Evolutionary conservation across 1,140 invertebrate species (phyloP).

Genomic region (Drosophila pseudoananassae): DNA sequence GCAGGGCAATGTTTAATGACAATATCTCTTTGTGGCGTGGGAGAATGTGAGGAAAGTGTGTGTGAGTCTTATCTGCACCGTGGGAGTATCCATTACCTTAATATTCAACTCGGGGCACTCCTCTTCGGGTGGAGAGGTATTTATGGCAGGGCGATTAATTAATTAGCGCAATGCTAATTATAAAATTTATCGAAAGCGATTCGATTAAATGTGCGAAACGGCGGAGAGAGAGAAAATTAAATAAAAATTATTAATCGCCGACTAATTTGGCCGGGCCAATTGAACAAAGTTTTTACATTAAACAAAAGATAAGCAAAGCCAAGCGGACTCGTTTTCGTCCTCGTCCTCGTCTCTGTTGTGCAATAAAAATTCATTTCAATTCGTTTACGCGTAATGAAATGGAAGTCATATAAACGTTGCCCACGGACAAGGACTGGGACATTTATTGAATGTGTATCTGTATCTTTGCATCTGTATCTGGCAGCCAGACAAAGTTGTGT

Average conservation of each 20-base stretch:
- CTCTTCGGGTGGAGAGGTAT: slow-evolving; percentile 41
- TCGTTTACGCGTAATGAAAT: slow-evolving; percentile 81
- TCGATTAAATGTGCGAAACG: slow-evolving; percentile 59
- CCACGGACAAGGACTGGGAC: slow-evolving; percentile 31
- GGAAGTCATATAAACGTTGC: slow-evolving; percentile 74
- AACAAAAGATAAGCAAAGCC: slow-evolving; percentile 61
- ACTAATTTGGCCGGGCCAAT: slow-evolving; percentile 43
- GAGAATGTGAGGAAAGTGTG: slow-evolving; percentile 32
- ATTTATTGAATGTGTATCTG: slow-evolving; percentile 62
- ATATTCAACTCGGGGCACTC: slow-evolving; percentile 12
- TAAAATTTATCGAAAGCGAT: slow-evolving; percentile 46
- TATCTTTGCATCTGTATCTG: slow-evolving; percentile 47
- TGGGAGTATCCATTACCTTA: slow-evolving; percentile 29
- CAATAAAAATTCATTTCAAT: slow-evolving; percentile 83
- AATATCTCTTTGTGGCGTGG: slow-evolving; percentile 64
- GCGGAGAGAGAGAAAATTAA: slow-evolving; percentile 18
- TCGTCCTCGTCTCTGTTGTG: slow-evolving; percentile 50
- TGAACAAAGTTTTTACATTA: slow-evolving; percentile 81
- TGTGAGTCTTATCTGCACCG: slow-evolving; percentile 35
- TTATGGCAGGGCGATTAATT: slow-evolving; percentile 64
- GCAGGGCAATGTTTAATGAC: slow-evolving; percentile 67
- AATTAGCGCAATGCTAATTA: slow-evolving; percentile 78
- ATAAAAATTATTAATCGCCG: slow-evolving; percentile 74
- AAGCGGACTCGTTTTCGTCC: not conserved
- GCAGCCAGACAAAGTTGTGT: slow-evolving; percentile 70